Evolutionary conservation across 2,797 vertebrate genomes (phyloP).

Genomic region (Apogon talboti): DNA sequence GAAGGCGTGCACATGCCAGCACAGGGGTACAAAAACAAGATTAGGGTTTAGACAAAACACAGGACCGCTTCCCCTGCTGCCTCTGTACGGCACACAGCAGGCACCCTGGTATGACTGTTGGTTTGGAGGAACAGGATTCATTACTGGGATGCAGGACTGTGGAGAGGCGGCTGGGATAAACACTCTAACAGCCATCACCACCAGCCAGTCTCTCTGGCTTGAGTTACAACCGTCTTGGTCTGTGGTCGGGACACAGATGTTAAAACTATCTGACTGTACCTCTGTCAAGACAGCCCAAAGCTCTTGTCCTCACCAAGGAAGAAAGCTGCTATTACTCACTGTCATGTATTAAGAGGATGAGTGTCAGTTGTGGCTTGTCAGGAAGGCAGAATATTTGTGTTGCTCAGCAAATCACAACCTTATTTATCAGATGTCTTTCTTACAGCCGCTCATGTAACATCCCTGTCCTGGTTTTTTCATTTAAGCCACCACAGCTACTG

Average conservation of each 20-base stretch:
- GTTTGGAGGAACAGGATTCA: constrained; percentile 57
- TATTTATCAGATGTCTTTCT: not conserved
- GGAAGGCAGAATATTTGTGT: not conserved
- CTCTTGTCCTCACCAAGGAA: constrained; percentile 8
- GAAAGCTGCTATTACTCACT: constrained; percentile 30
- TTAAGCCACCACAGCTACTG: not conserved
- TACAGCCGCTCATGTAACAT: not conserved
- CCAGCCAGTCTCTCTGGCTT: constrained; percentile 27
- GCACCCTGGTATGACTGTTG: constrained; percentile 58
- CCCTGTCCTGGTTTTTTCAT: not conserved
- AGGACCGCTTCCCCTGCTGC: constrained; percentile 29
- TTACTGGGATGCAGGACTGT: constrained; percentile 38
- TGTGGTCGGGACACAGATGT: constrained; percentile 65
- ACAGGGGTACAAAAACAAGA: constrained; percentile 54
- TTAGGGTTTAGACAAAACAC: constrained; percentile 71
- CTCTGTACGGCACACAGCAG: constrained; percentile 32
- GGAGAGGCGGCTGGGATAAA: constrained; percentile 51
- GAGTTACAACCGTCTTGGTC: constrained; percentile 49
- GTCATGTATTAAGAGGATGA: constrained; percentile 46
- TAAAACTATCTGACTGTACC: constrained; percentile 47
- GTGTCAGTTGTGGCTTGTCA: constrained; percentile 18
- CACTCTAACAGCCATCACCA: constrained; percentile 44
- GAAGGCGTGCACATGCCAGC: constrained; percentile 55
- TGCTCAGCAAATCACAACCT: not conserved
- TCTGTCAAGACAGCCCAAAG: constrained; percentile 6